These are phyloP conservation scores for Cancer borealis DNA, from an alignment of 2,888 invertebrate genomes.

Conservation along the genomic window DNA sequence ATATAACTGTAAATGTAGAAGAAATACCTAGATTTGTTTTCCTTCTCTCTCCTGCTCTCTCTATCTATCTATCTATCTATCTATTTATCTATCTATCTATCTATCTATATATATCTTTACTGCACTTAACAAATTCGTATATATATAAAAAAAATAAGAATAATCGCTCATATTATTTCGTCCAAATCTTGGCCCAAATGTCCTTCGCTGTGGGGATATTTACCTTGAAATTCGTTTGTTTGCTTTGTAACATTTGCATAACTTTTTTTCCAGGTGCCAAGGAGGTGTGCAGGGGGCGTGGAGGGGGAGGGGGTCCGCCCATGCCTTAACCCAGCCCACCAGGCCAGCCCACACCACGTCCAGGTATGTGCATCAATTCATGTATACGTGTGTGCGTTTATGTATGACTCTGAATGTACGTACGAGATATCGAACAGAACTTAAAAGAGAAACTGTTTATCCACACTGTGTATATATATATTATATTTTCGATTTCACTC, in stretches of 20 bases:
- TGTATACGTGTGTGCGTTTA: conserved; percentile 23
- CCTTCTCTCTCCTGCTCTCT: conserved; percentile 49
- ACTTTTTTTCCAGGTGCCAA: not conserved
- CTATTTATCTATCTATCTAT: conserved; percentile 43
- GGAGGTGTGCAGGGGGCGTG: not conserved
- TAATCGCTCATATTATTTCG: not conserved
- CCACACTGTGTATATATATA: no score
- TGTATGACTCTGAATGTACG: not conserved
- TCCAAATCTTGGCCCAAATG: not conserved
- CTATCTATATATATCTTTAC: conserved; percentile 15
- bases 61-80: conserved; percentile 48
- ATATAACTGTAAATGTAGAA: not conserved
- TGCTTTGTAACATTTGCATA: not conserved
- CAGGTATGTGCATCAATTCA: conserved; percentile 6
- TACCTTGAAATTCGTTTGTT: not conserved
- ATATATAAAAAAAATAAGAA: not conserved
- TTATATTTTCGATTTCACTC: not conserved
- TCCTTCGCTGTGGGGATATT: not conserved
- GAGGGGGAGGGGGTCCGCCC: not conserved
- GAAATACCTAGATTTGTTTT: not conserved
- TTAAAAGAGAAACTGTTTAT: not conserved
- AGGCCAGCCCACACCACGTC: not conserved
- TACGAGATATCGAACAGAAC: not conserved
- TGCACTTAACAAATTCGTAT: not conserved
- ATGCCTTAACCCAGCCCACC: not conserved